Evolutionary conservation across 2,888 invertebrate species (phyloP), one percentile per base, ranked within the genome.

Genomic region (Isotomurus palustris): DNA sequence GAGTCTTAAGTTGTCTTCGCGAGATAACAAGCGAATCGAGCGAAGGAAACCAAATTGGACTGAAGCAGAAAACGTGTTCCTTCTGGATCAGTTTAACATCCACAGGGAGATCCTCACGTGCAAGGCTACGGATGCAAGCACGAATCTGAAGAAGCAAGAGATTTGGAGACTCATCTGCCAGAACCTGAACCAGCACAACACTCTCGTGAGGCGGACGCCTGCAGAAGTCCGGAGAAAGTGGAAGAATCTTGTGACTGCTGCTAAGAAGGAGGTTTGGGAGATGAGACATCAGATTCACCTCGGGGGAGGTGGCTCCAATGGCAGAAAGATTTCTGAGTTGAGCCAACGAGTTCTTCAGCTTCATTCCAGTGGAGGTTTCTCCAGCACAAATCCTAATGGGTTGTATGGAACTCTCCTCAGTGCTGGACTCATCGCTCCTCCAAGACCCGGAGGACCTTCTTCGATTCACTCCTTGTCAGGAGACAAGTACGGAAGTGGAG

Each of bases 201-300:
- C 66, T 5, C 55, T 68, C 10, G 70, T 70, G 27, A 62, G 70
- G 25, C 55, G 70, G 36, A 70, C 70, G 6, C 70, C 70, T 14
- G 70, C 70, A 29, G 70, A 70, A 64, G 70, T 70, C 53, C 60
- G 70, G 41, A 56, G 70, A 50, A 70, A 70, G 58, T 70, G 70
- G 70, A 70, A 70, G 51, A 70, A 70, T 45, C 51, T 70, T 41
- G 70, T 70, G 19, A 70, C 70, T 2, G 70, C 70, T 25, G 70
- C 68, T 12, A 70, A 70, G 53, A 69, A 68, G 53, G 67, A 68
- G 55, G 66, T 70, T 38, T 70, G 70, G 70, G 70, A 70, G 60
- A 66, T 70, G 58, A 53, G 68, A 17, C 70, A 70, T 53, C 61
- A 60, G 50, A 63, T 66, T 28, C 66, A 66, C 38, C 53, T 66